phyloP scores from a whole-genome alignment of 2,797 vertebrate species.

The Ctenopoma multispine region DNA sequence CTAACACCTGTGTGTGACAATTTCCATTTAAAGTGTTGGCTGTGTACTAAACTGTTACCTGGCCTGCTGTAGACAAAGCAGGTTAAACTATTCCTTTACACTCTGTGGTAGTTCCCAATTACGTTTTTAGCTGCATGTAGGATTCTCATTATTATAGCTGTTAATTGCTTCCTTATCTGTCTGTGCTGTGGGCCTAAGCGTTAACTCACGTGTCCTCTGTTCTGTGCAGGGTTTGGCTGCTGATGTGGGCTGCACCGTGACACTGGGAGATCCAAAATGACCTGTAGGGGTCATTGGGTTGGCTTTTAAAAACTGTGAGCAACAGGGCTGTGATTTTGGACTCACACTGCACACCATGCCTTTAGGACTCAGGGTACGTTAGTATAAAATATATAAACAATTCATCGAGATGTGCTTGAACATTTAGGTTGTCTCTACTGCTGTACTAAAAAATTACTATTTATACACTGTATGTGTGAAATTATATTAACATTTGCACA shows the following conservation, averaged over 20 bases:
- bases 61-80: no score
- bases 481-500: not conserved
- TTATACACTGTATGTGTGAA: no score
- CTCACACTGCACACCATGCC: constrained; percentile 76
- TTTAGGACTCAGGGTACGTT: constrained; percentile 13
- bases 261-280: constrained; percentile 88
- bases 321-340: not conserved
- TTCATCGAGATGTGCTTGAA: constrained; percentile 1
- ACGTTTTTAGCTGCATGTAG: not conserved
- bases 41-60: not conserved
- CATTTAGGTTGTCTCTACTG: not conserved
- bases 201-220: constrained; percentile 86
- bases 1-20: constrained; percentile 10
- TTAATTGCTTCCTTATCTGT: constrained; percentile 13
- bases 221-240: constrained; percentile 88
- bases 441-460: no score
- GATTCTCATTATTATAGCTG: not conserved
- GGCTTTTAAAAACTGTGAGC: constrained; percentile 54
- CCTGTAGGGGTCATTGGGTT: constrained; percentile 75
- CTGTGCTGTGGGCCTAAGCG: constrained; percentile 12
- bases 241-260: constrained; percentile 85
- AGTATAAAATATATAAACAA: constrained; percentile 12
- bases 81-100: not conserved
- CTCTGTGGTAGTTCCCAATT: not conserved
- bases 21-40: no score